A percentile compares a stretch with the other conserved stretches of the same genome.
Evolutionary conservation across 2,113 vertebrate genomes (phyloP).

Genomic region (Datnioides undecimradiatus): DNA sequence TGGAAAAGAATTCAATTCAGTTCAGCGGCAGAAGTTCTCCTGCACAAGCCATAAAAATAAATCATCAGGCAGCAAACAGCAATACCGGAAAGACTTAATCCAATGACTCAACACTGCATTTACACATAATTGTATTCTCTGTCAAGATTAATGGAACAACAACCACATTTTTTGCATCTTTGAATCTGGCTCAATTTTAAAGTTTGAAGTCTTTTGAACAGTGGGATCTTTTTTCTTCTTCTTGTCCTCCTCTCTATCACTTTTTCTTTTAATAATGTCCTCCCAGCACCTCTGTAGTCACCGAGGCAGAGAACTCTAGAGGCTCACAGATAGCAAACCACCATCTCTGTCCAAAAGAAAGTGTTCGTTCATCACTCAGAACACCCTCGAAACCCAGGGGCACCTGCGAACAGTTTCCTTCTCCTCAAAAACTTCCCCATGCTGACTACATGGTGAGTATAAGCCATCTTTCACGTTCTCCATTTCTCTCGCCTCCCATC

Average conservation of each 20-base stretch:
- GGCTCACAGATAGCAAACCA: constrained; percentile 35
- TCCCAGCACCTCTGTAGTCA: constrained; percentile 24
- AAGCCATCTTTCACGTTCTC: constrained; percentile 4
- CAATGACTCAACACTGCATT: not conserved
- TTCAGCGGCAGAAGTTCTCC: not conserved
- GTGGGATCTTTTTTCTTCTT: not conserved
- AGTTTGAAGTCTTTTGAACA: not conserved
- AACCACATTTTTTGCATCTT: constrained; percentile 12
- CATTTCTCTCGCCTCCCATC: not conserved
- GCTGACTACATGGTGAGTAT: constrained; percentile 4
- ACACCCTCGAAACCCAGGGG: constrained; percentile 26
- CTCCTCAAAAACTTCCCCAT: constrained; percentile 20
- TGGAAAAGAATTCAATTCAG: not conserved
- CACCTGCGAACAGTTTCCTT: constrained; percentile 24
- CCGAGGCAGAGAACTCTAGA: constrained; percentile 31
- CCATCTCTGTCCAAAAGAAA: constrained; percentile 38
- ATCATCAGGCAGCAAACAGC: not conserved
- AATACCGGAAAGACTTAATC: constrained; percentile 15
- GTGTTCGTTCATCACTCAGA: constrained; percentile 54
- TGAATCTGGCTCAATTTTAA: not conserved
- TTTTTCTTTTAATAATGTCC: constrained; percentile 24
- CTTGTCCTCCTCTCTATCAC: not conserved
- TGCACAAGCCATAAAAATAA: constrained; percentile 13
- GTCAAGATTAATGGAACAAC: not conserved
- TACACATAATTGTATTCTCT: constrained; percentile 1